A percentile compares a stretch with the other conserved stretches of the same genome.
phyloP scores from a whole-genome alignment of 2,113 vertebrate species.

The Glaucomys volans region DNA sequence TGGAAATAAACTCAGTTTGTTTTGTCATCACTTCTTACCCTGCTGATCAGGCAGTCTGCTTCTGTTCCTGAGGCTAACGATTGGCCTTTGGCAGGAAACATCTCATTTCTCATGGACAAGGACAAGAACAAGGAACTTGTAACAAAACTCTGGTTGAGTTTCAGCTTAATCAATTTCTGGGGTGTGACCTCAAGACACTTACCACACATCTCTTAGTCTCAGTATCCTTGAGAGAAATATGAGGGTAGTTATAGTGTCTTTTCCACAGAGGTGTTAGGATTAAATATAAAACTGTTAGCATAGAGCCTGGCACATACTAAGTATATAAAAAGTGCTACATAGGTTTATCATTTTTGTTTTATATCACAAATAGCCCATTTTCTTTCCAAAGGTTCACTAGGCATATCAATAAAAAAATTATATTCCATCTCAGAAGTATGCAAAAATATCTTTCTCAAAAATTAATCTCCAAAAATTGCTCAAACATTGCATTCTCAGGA shows the following conservation, averaged over 20 bases:
- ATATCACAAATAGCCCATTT: not conserved
- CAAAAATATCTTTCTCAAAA: not conserved
- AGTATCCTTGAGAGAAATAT: not conserved
- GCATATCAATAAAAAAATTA: constrained; percentile 14
- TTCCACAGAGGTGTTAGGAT: not conserved
- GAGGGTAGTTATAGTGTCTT: not conserved
- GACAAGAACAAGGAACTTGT: not conserved
- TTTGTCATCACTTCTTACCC: not conserved
- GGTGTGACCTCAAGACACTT: not conserved
- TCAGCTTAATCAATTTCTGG: not conserved
- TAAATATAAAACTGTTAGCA: not conserved
- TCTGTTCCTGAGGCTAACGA: not conserved
- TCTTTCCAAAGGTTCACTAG: not conserved
- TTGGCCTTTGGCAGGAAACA: not conserved
- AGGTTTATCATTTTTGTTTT: not conserved
- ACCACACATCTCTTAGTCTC: not conserved
- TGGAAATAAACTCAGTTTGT: not conserved
- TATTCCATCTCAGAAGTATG: not conserved
- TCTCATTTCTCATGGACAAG: not conserved
- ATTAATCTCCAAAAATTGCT: not conserved
- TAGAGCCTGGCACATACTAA: not conserved
- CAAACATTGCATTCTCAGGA: not conserved
- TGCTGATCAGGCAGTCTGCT: not conserved
- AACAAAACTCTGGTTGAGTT: not conserved
- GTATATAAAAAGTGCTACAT: not conserved